Conservation (phyloP, 1,140 invertebrate species). For the Lordiphosa mommai region DNA sequence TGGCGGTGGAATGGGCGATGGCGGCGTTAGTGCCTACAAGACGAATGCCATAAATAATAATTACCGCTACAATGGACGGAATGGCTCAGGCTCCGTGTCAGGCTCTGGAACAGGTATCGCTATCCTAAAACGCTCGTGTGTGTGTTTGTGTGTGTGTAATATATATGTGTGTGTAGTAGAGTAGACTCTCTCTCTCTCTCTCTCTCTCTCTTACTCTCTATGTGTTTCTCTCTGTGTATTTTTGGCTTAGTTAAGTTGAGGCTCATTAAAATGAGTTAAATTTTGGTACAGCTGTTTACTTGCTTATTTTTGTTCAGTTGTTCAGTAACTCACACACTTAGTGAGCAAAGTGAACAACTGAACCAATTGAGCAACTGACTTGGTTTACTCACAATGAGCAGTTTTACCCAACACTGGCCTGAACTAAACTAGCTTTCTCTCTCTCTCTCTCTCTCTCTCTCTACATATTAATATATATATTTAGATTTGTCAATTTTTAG, state of each 20-base stretch:
- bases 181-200: slow-evolving; percentile 4
- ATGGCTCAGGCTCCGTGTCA: slow-evolving; percentile 34
- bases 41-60: slow-evolving; percentile 79
- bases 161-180: slow-evolving; percentile 18
- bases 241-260: no score
- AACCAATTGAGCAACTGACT: neutral
- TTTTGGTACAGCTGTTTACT: no score
- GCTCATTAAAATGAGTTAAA: neutral
- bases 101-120: slow-evolving; percentile 76
- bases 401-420: neutral
- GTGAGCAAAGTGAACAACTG: no score
- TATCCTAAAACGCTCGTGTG: slow-evolving; percentile 40
- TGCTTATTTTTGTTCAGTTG: no score
- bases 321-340: no score
- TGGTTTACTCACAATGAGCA: neutral
- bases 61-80: slow-evolving; percentile 79
- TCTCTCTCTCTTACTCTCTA: neutral
- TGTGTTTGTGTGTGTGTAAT: slow-evolving; percentile 36
- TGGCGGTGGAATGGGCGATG: slow-evolving; percentile 34
- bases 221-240: slow-evolving; percentile 2
- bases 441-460: neutral
- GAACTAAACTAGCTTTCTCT: neutral
- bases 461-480: slow-evolving; percentile 3
- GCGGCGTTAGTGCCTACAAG: slow-evolving; percentile 57
- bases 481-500: no score